These are phyloP conservation scores for Ophthalmotilapia sp. DNA, from an alignment of 2,113 vertebrate species.

Conservation along the genomic window DNA sequence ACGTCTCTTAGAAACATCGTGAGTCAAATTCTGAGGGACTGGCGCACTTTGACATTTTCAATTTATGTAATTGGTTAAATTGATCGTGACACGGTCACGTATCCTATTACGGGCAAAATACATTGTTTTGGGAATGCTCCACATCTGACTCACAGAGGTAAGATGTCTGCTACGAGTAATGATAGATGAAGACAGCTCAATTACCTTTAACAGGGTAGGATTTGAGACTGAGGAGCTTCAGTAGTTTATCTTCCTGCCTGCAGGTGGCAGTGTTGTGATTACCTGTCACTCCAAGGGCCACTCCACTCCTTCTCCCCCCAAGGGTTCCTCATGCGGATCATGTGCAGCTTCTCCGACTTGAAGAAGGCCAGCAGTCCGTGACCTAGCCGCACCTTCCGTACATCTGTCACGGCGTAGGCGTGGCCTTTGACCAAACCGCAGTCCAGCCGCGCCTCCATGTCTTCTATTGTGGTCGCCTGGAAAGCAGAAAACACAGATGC, in stretches of 20 bases:
- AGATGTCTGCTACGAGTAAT: background rate
- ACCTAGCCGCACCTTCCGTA: constrained; percentile 87
- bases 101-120: background rate
- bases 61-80: background rate
- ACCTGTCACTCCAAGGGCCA: constrained; percentile 97
- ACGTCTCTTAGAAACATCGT: background rate
- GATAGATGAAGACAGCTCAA: background rate
- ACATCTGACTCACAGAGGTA: background rate
- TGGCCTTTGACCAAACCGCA: constrained; percentile 96
- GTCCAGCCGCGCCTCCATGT: constrained; percentile 91
- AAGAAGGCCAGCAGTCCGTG: constrained; percentile 90
- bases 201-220: background rate
- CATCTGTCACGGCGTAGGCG: constrained; percentile 87
- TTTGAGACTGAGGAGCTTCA: background rate
- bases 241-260: background rate
- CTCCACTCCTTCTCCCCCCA: constrained; percentile 98
- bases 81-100: background rate
- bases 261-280: constrained; percentile 6
- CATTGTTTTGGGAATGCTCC: background rate
- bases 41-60: background rate
- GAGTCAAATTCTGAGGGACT: background rate
- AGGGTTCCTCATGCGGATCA: constrained; percentile 97
- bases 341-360: constrained; percentile 92
- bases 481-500: background rate
- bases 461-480: constrained; percentile 82